A percentile compares a stretch with the other conserved stretches of the same genome.
Conservation (phyloP, 2,888 invertebrate species). For the Chrysomela aeneicollis region DNA sequence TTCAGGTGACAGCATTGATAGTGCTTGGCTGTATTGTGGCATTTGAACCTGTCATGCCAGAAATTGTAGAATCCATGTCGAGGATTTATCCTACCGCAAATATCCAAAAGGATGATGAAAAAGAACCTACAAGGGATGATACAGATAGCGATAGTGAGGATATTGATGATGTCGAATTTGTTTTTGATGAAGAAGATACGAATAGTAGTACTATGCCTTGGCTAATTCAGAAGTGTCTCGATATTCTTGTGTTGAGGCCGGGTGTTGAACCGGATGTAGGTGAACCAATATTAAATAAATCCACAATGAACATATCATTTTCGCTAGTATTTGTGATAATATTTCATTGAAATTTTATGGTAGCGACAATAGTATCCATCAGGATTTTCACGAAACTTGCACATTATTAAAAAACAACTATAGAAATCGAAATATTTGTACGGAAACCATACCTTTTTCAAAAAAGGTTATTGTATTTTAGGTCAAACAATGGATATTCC, state of each 20-base stretch:
- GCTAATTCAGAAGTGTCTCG: conserved; percentile 72
- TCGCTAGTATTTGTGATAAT: no score
- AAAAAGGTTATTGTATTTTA: no score
- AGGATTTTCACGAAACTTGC: no score
- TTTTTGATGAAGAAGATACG: conserved; percentile 50
- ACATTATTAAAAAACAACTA: no score
- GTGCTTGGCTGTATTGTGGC: conserved; percentile 77
- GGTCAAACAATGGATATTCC: no score
- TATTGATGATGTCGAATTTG: conserved; percentile 57
- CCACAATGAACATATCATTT: no score
- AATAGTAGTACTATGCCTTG: conserved; percentile 58
- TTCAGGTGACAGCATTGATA: conserved; percentile 77
- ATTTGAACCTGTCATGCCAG: conserved; percentile 70
- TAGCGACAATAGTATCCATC: no score
- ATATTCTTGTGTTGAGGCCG: conserved; percentile 58
- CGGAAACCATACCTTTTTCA: no score
- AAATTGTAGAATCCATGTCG: conserved; percentile 66
- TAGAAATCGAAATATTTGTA: no score
- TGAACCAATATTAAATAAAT: background rate
- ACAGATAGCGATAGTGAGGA: conserved; percentile 39
- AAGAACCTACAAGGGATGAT: background rate
- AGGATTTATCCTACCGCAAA: conserved; percentile 48
- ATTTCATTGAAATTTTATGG: no score
- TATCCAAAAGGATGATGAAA: conserved; percentile 17
- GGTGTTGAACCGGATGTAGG: conserved; percentile 4